These are phyloP conservation scores for Macrotis lagotis DNA, from an alignment of 2,113 vertebrate genomes.

Conservation along the genomic window DNA sequence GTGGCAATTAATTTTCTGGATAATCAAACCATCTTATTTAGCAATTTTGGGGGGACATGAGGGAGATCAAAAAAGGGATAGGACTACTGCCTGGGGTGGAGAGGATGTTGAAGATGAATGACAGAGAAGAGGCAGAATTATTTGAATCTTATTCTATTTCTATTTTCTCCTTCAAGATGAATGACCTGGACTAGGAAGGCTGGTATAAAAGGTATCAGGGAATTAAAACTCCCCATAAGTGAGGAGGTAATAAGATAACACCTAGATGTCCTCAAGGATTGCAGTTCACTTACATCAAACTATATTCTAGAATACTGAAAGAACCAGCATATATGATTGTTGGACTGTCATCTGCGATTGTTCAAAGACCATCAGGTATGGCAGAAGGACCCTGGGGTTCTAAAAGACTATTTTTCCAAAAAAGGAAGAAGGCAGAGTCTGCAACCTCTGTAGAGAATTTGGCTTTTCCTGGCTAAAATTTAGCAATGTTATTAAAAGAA, in stretches of 20 bases:
- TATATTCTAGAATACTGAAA: not conserved
- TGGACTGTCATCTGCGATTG: not conserved
- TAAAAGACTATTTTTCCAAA: not conserved
- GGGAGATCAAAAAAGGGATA: not conserved
- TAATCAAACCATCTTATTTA: not conserved
- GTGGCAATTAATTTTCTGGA: not conserved
- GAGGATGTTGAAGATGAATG: not conserved
- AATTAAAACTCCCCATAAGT: not conserved
- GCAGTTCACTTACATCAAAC: not conserved
- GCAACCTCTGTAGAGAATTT: not conserved
- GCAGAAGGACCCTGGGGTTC: not conserved
- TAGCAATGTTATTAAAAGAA: not conserved
- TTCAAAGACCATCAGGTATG: not conserved
- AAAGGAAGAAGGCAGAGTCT: not conserved
- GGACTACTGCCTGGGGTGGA: not conserved
- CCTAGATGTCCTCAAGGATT: not conserved
- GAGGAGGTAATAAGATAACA: not conserved
- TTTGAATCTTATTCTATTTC: not conserved
- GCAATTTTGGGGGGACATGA: not conserved
- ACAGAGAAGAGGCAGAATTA: not conserved
- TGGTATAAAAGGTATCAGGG: not conserved
- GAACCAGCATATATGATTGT: not conserved
- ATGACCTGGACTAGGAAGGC: not conserved
- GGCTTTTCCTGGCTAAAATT: not conserved
- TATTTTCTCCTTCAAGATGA: not conserved